Evolutionary conservation across 2,113 vertebrate species (phyloP).

Genomic region (Cranoglanis bouderius): DNA sequence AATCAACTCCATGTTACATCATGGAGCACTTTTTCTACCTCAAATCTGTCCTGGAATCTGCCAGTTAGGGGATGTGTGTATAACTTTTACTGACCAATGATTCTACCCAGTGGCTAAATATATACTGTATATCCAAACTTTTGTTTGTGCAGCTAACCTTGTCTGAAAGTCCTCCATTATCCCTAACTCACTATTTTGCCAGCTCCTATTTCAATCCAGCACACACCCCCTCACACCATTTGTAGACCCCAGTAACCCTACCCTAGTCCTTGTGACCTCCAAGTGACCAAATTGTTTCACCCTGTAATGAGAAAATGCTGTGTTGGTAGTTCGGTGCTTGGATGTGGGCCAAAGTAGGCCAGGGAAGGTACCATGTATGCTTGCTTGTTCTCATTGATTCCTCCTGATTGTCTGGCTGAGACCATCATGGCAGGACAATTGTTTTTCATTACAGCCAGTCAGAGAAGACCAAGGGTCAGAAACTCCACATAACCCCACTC

Average conservation of each 20-base stretch:
- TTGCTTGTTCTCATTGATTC: conserved; percentile 45
- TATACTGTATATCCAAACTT: neutral
- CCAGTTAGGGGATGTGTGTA: neutral
- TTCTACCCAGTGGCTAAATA: neutral
- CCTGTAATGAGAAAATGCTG: conserved; percentile 45
- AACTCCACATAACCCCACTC: conserved; percentile 34
- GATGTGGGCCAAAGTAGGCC: conserved; percentile 25
- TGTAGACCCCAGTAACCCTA: conserved; percentile 20
- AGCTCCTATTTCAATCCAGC: neutral
- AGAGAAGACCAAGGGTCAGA: conserved; percentile 44
- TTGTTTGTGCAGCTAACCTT: neutral
- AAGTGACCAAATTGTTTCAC: conserved; percentile 40
- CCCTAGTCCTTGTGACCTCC: conserved; percentile 4
- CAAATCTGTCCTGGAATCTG: neutral
- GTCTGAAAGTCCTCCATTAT: neutral
- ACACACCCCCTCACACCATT: neutral
- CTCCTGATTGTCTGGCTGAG: conserved; percentile 41
- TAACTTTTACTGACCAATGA: neutral
- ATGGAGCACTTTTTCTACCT: neutral
- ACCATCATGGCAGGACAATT: conserved; percentile 54
- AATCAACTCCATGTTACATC: neutral
- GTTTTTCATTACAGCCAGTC: conserved; percentile 54
- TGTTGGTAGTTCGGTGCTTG: conserved; percentile 21
- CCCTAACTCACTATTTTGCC: conserved; percentile 17
- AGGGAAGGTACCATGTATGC: conserved; percentile 37